Evolutionary conservation across 2,113 vertebrate species (phyloP).

Genomic region (Gymnocephalus cernua): DNA sequence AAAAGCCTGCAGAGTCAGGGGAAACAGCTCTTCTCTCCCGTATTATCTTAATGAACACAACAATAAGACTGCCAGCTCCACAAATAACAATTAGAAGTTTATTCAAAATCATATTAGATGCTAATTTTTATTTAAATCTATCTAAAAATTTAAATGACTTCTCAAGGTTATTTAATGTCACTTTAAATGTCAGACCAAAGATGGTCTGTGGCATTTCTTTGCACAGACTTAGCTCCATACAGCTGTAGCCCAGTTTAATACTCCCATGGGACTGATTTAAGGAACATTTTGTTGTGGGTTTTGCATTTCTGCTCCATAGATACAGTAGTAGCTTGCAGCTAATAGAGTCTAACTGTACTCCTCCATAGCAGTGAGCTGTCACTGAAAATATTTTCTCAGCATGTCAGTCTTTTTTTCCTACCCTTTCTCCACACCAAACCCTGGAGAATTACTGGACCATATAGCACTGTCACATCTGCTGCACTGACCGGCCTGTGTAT

Average conservation of each 20-base stretch:
- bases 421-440: slow-evolving; percentile 36
- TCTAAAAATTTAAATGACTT: no score
- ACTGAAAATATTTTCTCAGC: slow-evolving; percentile 49
- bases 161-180: slow-evolving; percentile 23
- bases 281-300: slow-evolving; percentile 57
- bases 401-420: slow-evolving; percentile 43
- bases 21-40: slow-evolving; percentile 46
- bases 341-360: slow-evolving; percentile 23
- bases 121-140: slow-evolving; percentile 28
- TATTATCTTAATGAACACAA: slow-evolving; percentile 67
- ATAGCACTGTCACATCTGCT: slow-evolving; percentile 63
- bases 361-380: slow-evolving; percentile 55
- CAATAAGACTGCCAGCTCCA: slow-evolving; percentile 26
- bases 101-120: slow-evolving; percentile 53
- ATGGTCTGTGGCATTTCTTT: background rate
- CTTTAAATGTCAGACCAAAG: slow-evolving; percentile 27
- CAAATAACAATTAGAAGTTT: slow-evolving; percentile 61
- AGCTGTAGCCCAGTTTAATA: slow-evolving; percentile 49
- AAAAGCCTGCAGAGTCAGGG: slow-evolving; percentile 74
- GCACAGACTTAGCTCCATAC: slow-evolving; percentile 1
- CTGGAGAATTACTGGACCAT: slow-evolving; percentile 52
- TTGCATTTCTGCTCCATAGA: slow-evolving; percentile 51
- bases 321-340: slow-evolving; percentile 35
- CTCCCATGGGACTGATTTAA: slow-evolving; percentile 59
- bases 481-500: slow-evolving; percentile 50